These are phyloP conservation scores for Syrista parreyssii DNA, from an alignment of 2,888 invertebrate genomes.

Conservation along the genomic window DNA sequence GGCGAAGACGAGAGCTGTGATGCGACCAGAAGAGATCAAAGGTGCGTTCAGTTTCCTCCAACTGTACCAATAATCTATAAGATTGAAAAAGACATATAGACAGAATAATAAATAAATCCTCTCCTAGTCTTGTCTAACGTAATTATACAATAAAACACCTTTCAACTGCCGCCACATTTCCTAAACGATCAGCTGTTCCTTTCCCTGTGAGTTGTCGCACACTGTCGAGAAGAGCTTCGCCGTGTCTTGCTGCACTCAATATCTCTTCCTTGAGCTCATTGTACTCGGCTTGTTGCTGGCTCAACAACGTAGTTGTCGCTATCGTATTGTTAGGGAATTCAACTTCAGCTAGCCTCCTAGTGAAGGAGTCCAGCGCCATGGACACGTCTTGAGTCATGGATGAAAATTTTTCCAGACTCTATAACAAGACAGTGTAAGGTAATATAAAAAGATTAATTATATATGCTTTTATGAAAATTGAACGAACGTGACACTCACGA, in stretches of 20 bases:
- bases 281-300: slow-evolving; percentile 82
- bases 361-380: slow-evolving; percentile 85
- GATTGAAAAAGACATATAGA: not conserved
- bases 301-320: slow-evolving; percentile 87
- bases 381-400: slow-evolving; percentile 92
- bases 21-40: slow-evolving; percentile 96
- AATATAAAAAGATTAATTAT: not conserved
- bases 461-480: not conserved
- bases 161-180: slow-evolving; percentile 93
- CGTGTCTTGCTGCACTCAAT: slow-evolving; percentile 86
- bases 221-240: slow-evolving; percentile 84
- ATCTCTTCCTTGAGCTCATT: slow-evolving; percentile 84
- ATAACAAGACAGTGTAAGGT: slow-evolving; percentile 46
- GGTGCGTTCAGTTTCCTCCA: slow-evolving; percentile 93
- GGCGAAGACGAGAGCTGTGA: slow-evolving; percentile 89
- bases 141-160: slow-evolving; percentile 70
- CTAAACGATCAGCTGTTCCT: slow-evolving; percentile 76
- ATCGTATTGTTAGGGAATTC: slow-evolving; percentile 95
- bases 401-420: slow-evolving; percentile 96
- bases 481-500: slow-evolving; percentile 73
- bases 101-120: not conserved
- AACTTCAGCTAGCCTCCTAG: slow-evolving; percentile 87
- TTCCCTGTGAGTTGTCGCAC: slow-evolving; percentile 72
- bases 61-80: slow-evolving; percentile 84
- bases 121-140: not conserved